Evolutionary conservation across 2,797 vertebrate genomes (phyloP).

Genomic region (Pantherophis alleghaniensis): DNA sequence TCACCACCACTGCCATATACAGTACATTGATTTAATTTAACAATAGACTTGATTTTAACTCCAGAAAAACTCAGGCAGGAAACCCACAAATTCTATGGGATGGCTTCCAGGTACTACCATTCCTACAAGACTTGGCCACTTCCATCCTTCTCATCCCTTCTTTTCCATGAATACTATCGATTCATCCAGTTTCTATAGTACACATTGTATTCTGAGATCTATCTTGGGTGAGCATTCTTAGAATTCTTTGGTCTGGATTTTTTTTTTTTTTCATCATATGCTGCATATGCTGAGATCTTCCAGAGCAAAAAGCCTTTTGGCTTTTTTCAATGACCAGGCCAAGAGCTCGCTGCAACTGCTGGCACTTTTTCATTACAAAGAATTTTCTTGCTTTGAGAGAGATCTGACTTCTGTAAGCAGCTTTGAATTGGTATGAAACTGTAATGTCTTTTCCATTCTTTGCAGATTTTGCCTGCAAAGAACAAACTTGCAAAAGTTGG

Average conservation of each 20-base stretch:
- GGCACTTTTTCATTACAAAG: background rate
- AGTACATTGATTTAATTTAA: background rate
- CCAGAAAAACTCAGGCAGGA: background rate
- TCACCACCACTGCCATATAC: no score
- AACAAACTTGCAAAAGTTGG: background rate
- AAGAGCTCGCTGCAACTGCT: background rate
- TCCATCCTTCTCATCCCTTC: background rate
- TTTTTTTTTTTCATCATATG: background rate
- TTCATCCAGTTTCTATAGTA: background rate
- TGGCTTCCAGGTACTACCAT: background rate
- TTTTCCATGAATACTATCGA: background rate
- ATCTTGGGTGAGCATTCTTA: background rate
- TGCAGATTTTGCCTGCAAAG: background rate
- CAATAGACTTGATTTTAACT: background rate
- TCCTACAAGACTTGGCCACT: background rate
- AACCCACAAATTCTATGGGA: background rate
- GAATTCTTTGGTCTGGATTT: background rate
- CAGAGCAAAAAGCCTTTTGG: background rate
- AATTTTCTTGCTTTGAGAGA: background rate
- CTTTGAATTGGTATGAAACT: background rate
- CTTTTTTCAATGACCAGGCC: background rate
- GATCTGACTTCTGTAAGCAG: background rate
- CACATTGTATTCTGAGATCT: background rate
- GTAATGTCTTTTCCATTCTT: background rate
- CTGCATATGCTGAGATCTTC: background rate